A percentile compares a stretch with the other conserved stretches of the same genome.
These are phyloP conservation scores for Dendropsophus ebraccatus DNA, from an alignment of 2,113 vertebrate species.

Conservation along the genomic window DNA sequence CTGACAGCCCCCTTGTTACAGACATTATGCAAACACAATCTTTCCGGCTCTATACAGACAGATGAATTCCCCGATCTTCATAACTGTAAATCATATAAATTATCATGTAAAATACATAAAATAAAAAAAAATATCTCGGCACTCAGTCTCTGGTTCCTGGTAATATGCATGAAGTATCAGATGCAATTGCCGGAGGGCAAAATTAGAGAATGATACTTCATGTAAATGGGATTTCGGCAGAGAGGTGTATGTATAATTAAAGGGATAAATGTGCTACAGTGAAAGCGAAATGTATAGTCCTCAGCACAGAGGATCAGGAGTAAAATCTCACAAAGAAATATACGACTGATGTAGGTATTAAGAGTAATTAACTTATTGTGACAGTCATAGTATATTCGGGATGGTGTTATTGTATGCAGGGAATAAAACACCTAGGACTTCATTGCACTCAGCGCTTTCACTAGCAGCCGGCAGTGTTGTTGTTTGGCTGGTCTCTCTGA, in stretches of 20 bases:
- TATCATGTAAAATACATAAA: not conserved
- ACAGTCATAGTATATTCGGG: not conserved
- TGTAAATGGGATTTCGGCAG: not conserved
- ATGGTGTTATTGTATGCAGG: not conserved
- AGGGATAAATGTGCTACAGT: conserved; percentile 10
- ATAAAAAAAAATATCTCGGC: not conserved
- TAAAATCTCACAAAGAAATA: not conserved
- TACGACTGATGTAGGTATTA: conserved; percentile 23
- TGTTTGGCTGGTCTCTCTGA: too few relatives aligned
- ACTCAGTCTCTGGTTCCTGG: not conserved
- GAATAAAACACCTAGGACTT: not conserved
- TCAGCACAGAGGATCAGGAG: not conserved
- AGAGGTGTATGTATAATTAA: conserved; percentile 39
- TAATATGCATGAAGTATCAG: conserved; percentile 24
- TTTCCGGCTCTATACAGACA: not conserved
- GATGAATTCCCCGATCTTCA: not conserved
- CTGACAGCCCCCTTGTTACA: not conserved
- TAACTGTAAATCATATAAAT: conserved; percentile 12
- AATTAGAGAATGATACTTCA: conserved; percentile 15
- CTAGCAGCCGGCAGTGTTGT: too few relatives aligned
- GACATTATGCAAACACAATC: not conserved
- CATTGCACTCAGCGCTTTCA: too few relatives aligned
- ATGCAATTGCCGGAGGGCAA: conserved; percentile 7
- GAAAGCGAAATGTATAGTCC: not conserved
- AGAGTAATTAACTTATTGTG: not conserved